Evolutionary conservation across 1,140 invertebrate genomes (phyloP).

Genomic region (Musca domestica): DNA sequence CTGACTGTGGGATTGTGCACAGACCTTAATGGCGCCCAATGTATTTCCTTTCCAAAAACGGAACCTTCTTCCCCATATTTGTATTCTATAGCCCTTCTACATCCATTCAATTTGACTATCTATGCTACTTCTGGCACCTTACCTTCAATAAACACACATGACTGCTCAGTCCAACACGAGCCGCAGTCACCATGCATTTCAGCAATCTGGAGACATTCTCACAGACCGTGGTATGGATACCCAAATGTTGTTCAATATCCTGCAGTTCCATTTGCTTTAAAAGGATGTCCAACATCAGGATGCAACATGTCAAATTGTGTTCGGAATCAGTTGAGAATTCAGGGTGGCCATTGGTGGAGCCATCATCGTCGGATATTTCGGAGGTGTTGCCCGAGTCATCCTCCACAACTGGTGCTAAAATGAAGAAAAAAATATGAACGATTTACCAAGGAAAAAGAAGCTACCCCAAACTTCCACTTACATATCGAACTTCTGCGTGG

Average conservation of each 20-base stretch:
- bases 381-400: conserved; percentile 70
- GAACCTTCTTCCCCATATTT: too few relatives aligned
- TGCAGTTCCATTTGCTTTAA: conserved; percentile 97
- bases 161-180: conserved; percentile 65
- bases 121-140: not conserved
- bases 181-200: conserved; percentile 76
- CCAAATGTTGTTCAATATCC: conserved; percentile 79
- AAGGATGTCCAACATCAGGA: conserved; percentile 93
- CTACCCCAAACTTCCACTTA: conserved; percentile 54
- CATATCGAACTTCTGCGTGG: conserved; percentile 59
- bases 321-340: conserved; percentile 67
- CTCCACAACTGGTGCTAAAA: conserved; percentile 63
- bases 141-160: conserved; percentile 66
- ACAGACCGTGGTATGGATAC: conserved; percentile 73
- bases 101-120: too few relatives aligned
- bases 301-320: conserved; percentile 86
- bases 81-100: too few relatives aligned
- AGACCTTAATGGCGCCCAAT: too few relatives aligned
- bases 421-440: conserved; percentile 18
- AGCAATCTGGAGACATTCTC: conserved; percentile 76
- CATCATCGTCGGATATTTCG: conserved; percentile 70
- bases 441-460: not conserved
- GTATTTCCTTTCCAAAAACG: too few relatives aligned
- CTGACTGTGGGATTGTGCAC: too few relatives aligned
- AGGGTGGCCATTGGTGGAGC: conserved; percentile 59